Percentiles rank a stretch among this genome's conserved stretches.
Conservation (phyloP, 2,888 invertebrate genomes). For the Aplocera efformata region DNA sequence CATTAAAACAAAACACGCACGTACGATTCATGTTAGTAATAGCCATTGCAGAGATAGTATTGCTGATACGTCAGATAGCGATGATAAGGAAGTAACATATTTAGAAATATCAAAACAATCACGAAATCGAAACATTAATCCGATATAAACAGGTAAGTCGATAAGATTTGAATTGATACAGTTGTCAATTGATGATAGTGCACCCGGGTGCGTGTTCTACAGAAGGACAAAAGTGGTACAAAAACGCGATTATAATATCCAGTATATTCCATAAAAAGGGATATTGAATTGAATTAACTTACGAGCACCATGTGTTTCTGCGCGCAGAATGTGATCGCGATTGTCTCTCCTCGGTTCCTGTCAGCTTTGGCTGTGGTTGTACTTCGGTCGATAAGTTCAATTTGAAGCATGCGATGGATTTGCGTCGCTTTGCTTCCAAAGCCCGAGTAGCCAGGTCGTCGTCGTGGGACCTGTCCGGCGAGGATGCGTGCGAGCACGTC, state of each 20-base stretch:
- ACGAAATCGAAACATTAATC: constrained; percentile 35
- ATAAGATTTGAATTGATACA: constrained; percentile 43
- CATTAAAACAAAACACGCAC: background rate
- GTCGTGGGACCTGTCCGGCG: constrained; percentile 56
- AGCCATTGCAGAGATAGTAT: constrained; percentile 14
- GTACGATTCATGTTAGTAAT: background rate
- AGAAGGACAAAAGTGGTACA: background rate
- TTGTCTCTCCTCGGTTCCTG: constrained; percentile 41
- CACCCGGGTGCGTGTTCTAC: constrained; percentile 10
- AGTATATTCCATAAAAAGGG: background rate
- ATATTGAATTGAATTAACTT: constrained; percentile 41
- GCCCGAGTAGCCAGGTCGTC: constrained; percentile 66
- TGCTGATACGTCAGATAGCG: constrained; percentile 29
- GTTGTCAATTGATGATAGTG: constrained; percentile 28
- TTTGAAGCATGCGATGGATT: constrained; percentile 69
- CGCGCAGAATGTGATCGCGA: constrained; percentile 58
- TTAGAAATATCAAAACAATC: constrained; percentile 39
- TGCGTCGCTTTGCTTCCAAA: constrained; percentile 71
- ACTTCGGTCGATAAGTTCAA: constrained; percentile 45
- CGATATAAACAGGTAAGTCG: constrained; percentile 43
- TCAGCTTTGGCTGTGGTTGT: constrained; percentile 44
- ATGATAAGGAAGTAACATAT: constrained; percentile 33
- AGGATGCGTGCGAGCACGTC: constrained; percentile 59
- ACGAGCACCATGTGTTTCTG: constrained; percentile 79
- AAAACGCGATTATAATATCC: no score